Conservation (phyloP, 2,888 invertebrate species). For the Plebejus melissa region DNA sequence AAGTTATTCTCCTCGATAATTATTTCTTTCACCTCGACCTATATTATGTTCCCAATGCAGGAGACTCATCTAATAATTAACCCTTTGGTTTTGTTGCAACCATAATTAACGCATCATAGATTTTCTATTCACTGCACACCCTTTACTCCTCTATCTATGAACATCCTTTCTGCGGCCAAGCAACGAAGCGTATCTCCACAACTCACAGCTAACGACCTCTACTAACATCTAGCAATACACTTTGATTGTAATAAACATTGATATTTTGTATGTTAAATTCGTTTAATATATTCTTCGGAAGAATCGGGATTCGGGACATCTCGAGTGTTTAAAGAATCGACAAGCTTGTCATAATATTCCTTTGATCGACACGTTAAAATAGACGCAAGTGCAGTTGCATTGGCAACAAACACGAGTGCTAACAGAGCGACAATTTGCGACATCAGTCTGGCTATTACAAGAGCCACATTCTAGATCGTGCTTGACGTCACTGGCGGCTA, state of each 20-base stretch:
- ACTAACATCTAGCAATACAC: background rate
- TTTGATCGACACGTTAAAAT: constrained; percentile 13
- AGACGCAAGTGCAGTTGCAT: constrained; percentile 12
- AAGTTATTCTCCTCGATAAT: background rate
- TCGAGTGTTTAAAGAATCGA: background rate
- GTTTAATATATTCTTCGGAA: background rate
- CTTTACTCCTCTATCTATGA: background rate
- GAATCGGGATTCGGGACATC: background rate
- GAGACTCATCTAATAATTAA: background rate
- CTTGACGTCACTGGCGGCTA: constrained; percentile 53
- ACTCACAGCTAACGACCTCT: background rate
- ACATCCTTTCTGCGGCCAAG: constrained; percentile 18
- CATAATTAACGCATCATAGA: constrained; percentile 11
- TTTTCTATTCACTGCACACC: constrained; percentile 26
- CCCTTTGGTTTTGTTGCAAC: constrained; percentile 7
- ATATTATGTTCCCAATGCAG: background rate
- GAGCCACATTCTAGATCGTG: constrained; percentile 48
- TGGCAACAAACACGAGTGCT: constrained; percentile 26
- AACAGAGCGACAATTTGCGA: constrained; percentile 31
- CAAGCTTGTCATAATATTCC: background rate
- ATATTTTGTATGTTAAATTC: background rate
- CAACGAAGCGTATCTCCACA: constrained; percentile 24
- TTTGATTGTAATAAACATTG: background rate
- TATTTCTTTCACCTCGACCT: background rate
- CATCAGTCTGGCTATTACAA: constrained; percentile 43